These are phyloP conservation scores for Pholis gunnellus DNA, from an alignment of 2,113 vertebrate species.

Conservation along the genomic window DNA sequence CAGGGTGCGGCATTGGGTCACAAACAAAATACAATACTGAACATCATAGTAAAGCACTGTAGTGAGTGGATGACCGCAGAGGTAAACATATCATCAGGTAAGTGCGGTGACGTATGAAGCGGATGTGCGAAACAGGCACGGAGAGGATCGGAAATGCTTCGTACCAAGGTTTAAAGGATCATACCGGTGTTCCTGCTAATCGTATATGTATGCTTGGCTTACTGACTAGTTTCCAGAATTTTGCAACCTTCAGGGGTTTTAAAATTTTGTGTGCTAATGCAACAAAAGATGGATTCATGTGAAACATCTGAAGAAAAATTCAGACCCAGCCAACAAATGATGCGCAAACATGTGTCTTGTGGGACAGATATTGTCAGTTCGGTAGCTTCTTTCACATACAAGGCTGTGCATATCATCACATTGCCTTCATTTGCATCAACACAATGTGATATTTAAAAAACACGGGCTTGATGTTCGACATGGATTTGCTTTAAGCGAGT, in stretches of 20 bases:
- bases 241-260: neutral
- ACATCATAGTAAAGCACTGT: constrained; percentile 43
- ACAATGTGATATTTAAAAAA: neutral
- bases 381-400: neutral
- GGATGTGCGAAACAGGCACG: neutral
- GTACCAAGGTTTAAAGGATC: neutral
- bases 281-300: neutral
- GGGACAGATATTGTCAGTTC: neutral
- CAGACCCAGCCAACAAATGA: neutral
- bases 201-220: neutral
- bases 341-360: neutral
- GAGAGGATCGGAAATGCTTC: neutral
- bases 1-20: constrained; percentile 15
- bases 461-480: constrained; percentile 13
- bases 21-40: constrained; percentile 5
- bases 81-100: constrained; percentile 19
- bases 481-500: neutral
- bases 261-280: neutral
- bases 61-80: constrained; percentile 18
- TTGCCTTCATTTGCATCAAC: constrained; percentile 15
- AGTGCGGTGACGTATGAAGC: constrained; percentile 8
- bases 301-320: neutral
- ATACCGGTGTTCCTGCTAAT: constrained; percentile 13
- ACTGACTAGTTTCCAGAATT: neutral
- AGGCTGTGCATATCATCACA: neutral